Evolutionary conservation across 2,888 invertebrate species (phyloP), one percentile per base, ranked within the genome.

Genomic region (Lithophane leautieri): DNA sequence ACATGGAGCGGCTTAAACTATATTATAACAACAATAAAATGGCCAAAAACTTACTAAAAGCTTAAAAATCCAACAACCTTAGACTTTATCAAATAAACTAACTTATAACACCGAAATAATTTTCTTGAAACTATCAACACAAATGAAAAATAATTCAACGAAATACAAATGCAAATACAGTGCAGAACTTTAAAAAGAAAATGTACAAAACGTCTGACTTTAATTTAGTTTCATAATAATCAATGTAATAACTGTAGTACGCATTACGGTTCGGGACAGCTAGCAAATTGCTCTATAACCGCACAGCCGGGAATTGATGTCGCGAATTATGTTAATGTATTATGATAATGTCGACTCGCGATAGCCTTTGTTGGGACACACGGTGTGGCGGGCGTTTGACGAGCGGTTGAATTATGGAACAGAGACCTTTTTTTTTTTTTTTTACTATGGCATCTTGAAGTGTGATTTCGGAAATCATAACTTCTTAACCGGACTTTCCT

Each of bases 241-340:
- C 89, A 90, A 88, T 86, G 88, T 88, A 84, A 90, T 90, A 86
- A 88, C 86, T 80, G 70, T 83, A 86, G 81, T 89, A 92, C 90
- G 89, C 90, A 90, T 90, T 91, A 89, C 76, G 79, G 74, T 70
- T 74, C 73, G 69, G 87, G 88, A 84, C 86, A 89, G 86, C 89
- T 83, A 90, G 91, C 90, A 88, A 92, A 93, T 90, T 89, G 90
- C 86, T 87, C 85, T 78, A 82, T 88, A 90, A 89, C 89, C 88
- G 79, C 89, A 82, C 81, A 80, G 83, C 73, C 79, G 75, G 86
- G 84, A 92, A 92, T 92, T 89, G 92, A 92, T 93, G 92, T 90
- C 88, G 88, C 89, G 89, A 91, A 92, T 94, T 93, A 93, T 92
- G 92, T 89, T 92, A 92, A 93, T 91, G 93, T 91, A 90, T 92